Conservation (phyloP, 2,797 vertebrate species). For the Ambastaia sidthimunki region DNA sequence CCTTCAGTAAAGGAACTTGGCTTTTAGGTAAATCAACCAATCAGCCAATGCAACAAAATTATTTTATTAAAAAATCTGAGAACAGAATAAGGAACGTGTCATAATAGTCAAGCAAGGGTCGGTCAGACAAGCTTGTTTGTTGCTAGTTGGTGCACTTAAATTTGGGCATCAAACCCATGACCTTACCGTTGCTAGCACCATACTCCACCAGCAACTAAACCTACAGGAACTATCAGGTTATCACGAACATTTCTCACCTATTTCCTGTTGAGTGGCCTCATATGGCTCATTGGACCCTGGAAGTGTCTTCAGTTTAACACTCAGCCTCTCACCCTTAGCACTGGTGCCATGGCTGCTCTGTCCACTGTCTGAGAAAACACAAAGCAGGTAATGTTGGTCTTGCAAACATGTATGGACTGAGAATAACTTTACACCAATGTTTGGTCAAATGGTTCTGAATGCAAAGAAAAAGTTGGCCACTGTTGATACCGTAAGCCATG, state of each 20-base stretch:
- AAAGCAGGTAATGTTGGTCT: not conserved
- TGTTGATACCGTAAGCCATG: not conserved
- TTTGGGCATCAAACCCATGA: not conserved
- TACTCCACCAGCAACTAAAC: too few species aligned
- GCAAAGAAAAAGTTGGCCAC: not conserved
- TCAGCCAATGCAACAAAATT: too few species aligned
- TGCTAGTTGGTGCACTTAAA: not conserved
- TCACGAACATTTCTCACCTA: slow-evolving; percentile 78
- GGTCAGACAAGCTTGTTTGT: too few species aligned
- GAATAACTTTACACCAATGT: not conserved
- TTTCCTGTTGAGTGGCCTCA: slow-evolving; percentile 85
- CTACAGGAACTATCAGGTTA: not conserved
- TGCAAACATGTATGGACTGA: slow-evolving; percentile 1
- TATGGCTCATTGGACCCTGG: slow-evolving; percentile 88
- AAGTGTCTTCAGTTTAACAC: slow-evolving; percentile 84
- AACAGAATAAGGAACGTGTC: too few species aligned
- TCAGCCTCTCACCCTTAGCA: slow-evolving; percentile 86
- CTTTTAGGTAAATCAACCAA: too few species aligned
- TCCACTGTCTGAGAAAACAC: slow-evolving; percentile 80
- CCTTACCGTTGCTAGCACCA: not conserved
- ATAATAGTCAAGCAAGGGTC: too few species aligned
- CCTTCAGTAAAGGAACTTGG: too few species aligned
- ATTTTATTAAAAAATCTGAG: too few species aligned
- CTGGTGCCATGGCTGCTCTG: slow-evolving; percentile 78
- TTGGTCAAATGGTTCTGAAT: not conserved